Evolutionary conservation across 1,140 invertebrate genomes (phyloP), one percentile per base, ranked within the genome.

Genomic region (Oscheius sp.): DNA sequence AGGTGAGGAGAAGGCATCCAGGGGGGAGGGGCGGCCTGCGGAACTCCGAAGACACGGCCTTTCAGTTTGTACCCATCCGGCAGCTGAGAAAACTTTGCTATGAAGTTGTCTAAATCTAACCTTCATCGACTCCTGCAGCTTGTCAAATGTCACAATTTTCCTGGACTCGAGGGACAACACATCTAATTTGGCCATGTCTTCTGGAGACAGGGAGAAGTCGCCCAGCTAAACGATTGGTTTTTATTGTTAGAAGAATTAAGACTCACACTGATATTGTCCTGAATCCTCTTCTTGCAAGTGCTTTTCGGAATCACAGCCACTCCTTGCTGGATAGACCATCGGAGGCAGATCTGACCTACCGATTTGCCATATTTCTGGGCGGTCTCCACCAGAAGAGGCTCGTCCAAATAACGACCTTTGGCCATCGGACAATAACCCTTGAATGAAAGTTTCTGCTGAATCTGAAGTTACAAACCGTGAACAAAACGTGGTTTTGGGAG

Each of bases 361-460:
- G 83, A 83, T 68, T 78, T 78, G 0, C 65, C 67, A 59, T 77
- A 72, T 23, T 76, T 75, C 42, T 78, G 61, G 23, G 83, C 82
- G 26, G 85, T 77, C n/a, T 62, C 28, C 2, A 75, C 65, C 18
- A 86, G 74, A 20, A 64, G 36, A 15, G 74, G 36, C 36, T 85
- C 80, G 10, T 78, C 78, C 36, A 86, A 70, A 29, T 84, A 71
- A 23, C 66, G 70, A 36, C 85, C 85, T 73, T 86, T 86, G 28
- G 83, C 85, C 35, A 86, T 75, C 38, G 86, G 86, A 78, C 85
- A 86, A 73, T 86, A 86, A 32, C 86, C 85, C 82, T 86, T 63
- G 58, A 83, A n/a, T 1, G 59, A 26, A 59, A 75, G 15, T 58
- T 66, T 62, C 38, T 20, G 46, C 20, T 62, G 20, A 49, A 36